A percentile compares a stretch with the other conserved stretches of the same genome.
phyloP scores from a whole-genome alignment of 1,140 invertebrate species.

The Drosophila navojoa region DNA sequence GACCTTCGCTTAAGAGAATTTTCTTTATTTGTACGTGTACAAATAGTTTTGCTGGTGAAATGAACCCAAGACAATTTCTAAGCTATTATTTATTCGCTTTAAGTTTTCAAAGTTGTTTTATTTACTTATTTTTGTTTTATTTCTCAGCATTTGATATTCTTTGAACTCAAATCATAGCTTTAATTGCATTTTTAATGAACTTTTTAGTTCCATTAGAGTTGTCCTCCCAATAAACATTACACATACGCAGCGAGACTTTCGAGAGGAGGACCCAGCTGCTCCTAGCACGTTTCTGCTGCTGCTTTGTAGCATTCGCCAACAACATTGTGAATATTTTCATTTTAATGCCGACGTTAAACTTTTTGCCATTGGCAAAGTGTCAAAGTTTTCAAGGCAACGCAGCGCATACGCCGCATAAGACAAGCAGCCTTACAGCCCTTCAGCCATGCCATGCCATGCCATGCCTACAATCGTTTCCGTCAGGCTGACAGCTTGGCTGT shows the following conservation, averaged over 20 bases:
- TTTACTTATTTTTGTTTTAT: conserved; percentile 20
- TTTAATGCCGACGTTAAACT: conserved; percentile 29
- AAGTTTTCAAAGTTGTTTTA: conserved; percentile 19
- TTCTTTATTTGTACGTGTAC: conserved; percentile 19
- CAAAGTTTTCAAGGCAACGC: conserved; percentile 59
- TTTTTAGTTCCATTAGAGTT: conserved; percentile 31
- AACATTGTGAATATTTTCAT: conserved; percentile 5
- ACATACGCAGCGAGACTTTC: conserved; percentile 15
- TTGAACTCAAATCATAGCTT: conserved; percentile 34
- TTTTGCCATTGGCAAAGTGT: conserved; percentile 62
- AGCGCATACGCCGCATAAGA: conserved; percentile 41
- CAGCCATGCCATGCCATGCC: not conserved
- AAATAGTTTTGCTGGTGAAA: conserved; percentile 30
- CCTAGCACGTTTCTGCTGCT: not conserved
- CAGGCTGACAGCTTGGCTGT: not conserved
- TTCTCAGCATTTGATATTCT: conserved; percentile 2
- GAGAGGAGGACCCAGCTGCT: conserved; percentile 4
- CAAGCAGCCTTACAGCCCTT: conserved; percentile 14
- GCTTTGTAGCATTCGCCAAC: conserved; percentile 7
- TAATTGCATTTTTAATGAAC: conserved; percentile 48
- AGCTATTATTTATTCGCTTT: conserved; percentile 9
- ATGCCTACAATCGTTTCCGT: no score
- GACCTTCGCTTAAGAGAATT: conserved; percentile 9
- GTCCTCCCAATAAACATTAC: conserved; percentile 24
- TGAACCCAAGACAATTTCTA: conserved; percentile 22